phyloP scores from a whole-genome alignment of 37 sponge, comb jelly and placozoan species.

The Theonella swinhoei region DNA sequence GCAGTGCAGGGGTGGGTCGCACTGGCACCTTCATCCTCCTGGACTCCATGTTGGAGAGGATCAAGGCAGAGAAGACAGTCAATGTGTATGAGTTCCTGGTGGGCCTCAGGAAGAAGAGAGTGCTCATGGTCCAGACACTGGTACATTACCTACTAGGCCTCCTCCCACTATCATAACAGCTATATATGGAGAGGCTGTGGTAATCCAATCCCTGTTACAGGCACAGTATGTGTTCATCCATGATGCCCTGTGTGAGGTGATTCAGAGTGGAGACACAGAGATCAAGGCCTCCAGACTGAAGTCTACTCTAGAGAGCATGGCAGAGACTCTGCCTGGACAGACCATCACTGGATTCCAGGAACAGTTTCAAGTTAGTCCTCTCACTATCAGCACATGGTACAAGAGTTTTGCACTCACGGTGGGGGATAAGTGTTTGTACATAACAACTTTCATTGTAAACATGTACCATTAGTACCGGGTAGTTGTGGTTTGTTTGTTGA shows the following conservation, averaged over 20 bases:
- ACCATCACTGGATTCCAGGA: slow-evolving; percentile 54
- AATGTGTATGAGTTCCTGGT: slow-evolving; percentile 33
- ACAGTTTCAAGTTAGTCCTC: slow-evolving; percentile 49
- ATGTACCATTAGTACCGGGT: not conserved
- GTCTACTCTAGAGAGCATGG: slow-evolving; percentile 22
- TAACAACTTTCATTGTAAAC: no score
- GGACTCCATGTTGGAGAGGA: slow-evolving; percentile 48
- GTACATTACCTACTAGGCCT: slow-evolving; percentile 5
- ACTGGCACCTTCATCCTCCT: slow-evolving; percentile 62
- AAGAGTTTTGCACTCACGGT: not conserved
- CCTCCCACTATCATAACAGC: not conserved
- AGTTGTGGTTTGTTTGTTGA: not conserved
- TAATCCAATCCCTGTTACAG: slow-evolving; percentile 2
- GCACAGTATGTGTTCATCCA: slow-evolving; percentile 80
- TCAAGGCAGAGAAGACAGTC: slow-evolving; percentile 25
- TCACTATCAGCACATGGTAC: not conserved
- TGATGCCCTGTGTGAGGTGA: slow-evolving; percentile 72
- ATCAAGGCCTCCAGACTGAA: slow-evolving; percentile 27
- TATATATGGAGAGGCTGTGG: not conserved
- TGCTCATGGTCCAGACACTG: slow-evolving; percentile 58
- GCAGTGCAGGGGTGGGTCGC: slow-evolving; percentile 76
- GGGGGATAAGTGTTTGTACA: no score
- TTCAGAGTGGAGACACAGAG: slow-evolving; percentile 66
- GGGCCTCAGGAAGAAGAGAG: slow-evolving; percentile 33
- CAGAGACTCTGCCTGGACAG: slow-evolving; percentile 35